phyloP scores from a whole-genome alignment of 2,888 invertebrate genomes.

The Liposcelis brunnea region DNA sequence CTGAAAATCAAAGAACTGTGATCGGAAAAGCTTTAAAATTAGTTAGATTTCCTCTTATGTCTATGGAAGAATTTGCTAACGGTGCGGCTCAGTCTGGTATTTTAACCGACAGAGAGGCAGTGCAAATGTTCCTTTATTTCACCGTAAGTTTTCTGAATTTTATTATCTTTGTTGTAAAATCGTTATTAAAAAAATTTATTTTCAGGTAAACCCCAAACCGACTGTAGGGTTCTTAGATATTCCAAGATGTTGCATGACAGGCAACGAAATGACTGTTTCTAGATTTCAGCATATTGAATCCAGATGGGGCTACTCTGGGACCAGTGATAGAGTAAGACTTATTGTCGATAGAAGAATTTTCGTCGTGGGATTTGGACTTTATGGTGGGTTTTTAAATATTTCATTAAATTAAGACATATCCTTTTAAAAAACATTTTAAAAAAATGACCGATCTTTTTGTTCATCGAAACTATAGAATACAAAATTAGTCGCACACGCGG shows the following conservation, averaged over 20 bases:
- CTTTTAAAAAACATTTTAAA: no score
- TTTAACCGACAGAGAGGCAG: constrained; percentile 56
- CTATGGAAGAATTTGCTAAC: constrained; percentile 67
- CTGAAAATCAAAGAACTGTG: constrained; percentile 49
- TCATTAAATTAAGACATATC: background rate
- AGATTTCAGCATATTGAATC: constrained; percentile 60
- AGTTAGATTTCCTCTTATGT: constrained; percentile 69
- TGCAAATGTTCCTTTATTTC: constrained; percentile 51
- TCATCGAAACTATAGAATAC: no score
- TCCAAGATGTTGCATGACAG: constrained; percentile 59
- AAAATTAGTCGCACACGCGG: no score
- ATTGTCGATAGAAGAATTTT: constrained; percentile 64
- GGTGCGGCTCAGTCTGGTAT: constrained; percentile 59
- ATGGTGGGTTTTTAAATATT: constrained; percentile 26
- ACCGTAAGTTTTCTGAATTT: constrained; percentile 23
- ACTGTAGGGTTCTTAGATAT: constrained; percentile 48
- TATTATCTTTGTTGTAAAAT: constrained; percentile 24
- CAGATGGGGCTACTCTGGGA: constrained; percentile 72
- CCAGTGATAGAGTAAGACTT: constrained; percentile 63
- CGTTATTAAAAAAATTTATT: constrained; percentile 50
- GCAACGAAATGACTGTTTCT: constrained; percentile 48
- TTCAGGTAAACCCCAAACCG: constrained; percentile 60
- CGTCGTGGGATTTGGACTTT: constrained; percentile 69
- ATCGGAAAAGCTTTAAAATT: constrained; percentile 52
- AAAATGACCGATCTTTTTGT: no score